A percentile compares a stretch with the other conserved stretches of the same genome.
Evolutionary conservation across 2,797 vertebrate genomes (phyloP).

Genomic region (Ibycter americanus): DNA sequence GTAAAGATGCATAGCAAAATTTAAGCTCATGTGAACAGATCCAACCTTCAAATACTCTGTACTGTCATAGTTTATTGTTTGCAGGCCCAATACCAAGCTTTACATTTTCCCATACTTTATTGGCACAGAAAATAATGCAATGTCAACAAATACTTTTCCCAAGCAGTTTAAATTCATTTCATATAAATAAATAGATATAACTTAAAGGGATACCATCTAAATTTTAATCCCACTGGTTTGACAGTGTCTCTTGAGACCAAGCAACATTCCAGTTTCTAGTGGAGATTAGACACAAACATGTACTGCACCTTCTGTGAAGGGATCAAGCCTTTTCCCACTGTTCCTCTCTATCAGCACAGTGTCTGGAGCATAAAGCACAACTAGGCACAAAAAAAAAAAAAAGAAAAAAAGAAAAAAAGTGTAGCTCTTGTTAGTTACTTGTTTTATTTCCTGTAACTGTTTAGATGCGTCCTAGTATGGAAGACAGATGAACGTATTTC

Average conservation of each 20-base stretch:
- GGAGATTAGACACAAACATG: not conserved
- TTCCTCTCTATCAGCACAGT: conserved; percentile 84
- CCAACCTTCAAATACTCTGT: not conserved
- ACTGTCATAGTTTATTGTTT: not conserved
- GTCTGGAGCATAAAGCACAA: conserved; percentile 86
- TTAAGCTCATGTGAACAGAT: not conserved
- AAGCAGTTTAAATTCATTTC: not conserved
- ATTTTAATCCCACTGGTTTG: not conserved
- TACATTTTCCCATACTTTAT: not conserved
- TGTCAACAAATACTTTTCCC: not conserved
- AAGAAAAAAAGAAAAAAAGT: not conserved
- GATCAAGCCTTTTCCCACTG: conserved; percentile 84
- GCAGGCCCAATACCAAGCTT: not conserved
- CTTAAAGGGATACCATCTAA: not conserved
- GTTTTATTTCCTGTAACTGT: not conserved
- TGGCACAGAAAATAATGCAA: not conserved
- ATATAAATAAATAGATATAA: no score
- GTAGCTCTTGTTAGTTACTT: not conserved
- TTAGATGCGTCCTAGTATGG: not conserved
- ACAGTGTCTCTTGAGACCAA: not conserved
- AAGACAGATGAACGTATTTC: not conserved
- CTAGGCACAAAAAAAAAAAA: conserved; percentile 53
- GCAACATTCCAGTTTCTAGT: not conserved
- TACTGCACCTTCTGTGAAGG: conserved; percentile 82
- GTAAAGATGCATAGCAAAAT: not conserved